Conservation (phyloP, 2,888 invertebrate species). For the Acleris holmiana region DNA sequence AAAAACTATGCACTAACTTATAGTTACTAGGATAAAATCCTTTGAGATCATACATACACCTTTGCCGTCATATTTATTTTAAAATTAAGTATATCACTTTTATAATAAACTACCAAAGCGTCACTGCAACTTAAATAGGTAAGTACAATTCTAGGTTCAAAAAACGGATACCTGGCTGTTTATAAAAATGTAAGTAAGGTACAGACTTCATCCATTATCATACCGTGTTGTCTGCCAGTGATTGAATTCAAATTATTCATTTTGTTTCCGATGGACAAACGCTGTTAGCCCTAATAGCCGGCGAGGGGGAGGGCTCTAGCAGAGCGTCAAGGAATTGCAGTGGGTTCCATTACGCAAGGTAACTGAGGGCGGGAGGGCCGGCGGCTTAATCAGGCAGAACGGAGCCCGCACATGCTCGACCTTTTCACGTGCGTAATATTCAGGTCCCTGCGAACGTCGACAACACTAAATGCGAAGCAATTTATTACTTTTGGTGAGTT, state of each 20-base stretch:
- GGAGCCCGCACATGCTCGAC: constrained; percentile 27
- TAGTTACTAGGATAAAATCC: constrained; percentile 31
- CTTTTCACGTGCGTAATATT: constrained; percentile 32
- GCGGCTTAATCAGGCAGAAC: constrained; percentile 24
- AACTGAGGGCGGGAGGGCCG: constrained; percentile 10
- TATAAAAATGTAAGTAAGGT: constrained; percentile 23
- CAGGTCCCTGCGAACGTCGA: constrained; percentile 11
- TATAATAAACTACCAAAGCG: constrained; percentile 15
- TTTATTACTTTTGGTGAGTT: constrained; percentile 14
- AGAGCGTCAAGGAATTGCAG: constrained; percentile 20
- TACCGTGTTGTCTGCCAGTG: constrained; percentile 30
- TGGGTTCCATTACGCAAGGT: constrained; percentile 35
- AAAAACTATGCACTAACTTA: constrained; percentile 45
- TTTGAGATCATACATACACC: constrained; percentile 51
- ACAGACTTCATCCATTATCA: constrained; percentile 35
- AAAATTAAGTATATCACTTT: constrained; percentile 15
- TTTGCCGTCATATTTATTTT: constrained; percentile 17
- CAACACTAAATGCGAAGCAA: constrained; percentile 20
- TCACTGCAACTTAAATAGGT: neutral
- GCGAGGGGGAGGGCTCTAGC: constrained; percentile 9
- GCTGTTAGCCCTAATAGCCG: constrained; percentile 36
- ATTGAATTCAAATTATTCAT: constrained; percentile 36
- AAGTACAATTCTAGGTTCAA: neutral
- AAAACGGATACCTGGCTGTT: constrained; percentile 15
- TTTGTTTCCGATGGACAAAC: constrained; percentile 37